Evolutionary conservation across 2,797 vertebrate species (phyloP).

Genomic region (Scolopax rusticola): DNA sequence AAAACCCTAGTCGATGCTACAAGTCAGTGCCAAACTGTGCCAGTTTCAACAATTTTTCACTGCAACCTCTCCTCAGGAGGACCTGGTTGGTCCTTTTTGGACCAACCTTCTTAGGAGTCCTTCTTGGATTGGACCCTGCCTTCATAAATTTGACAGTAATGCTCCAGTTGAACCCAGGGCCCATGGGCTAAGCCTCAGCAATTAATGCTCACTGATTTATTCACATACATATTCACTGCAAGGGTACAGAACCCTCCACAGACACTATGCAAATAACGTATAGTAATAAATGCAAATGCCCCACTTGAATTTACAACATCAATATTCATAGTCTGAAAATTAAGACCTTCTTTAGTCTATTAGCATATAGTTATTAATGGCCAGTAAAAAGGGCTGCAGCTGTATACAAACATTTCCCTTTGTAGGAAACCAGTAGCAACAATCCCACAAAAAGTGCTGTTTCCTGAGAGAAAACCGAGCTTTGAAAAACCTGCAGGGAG

Average conservation of each 20-base stretch:
- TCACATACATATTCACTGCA: constrained; percentile 3
- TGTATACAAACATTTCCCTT: constrained; percentile 8
- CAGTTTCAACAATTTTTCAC: background rate
- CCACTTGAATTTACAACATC: background rate
- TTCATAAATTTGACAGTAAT: background rate
- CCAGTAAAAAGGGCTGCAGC: background rate
- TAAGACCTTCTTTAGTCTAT: background rate
- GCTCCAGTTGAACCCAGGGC: background rate
- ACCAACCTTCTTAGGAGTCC: too few relatives aligned
- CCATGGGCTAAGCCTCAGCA: background rate
- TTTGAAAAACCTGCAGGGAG: background rate
- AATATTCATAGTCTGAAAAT: constrained; percentile 18
- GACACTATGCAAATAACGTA: constrained; percentile 31
- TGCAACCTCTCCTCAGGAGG: background rate
- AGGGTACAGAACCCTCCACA: background rate
- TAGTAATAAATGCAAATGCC: constrained; percentile 22
- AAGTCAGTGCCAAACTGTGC: background rate
- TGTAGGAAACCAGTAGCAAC: background rate
- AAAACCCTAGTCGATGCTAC: background rate
- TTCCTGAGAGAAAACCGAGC: background rate
- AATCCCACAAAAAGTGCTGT: background rate
- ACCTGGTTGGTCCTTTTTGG: too few relatives aligned
- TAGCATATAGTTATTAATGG: background rate
- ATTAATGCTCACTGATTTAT: constrained; percentile 22
- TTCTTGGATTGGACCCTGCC: background rate